Percentiles rank a stretch among this genome's conserved stretches.
phyloP scores from a whole-genome alignment of 92 coral and sea anemone species.

The Metridium senile region DNA sequence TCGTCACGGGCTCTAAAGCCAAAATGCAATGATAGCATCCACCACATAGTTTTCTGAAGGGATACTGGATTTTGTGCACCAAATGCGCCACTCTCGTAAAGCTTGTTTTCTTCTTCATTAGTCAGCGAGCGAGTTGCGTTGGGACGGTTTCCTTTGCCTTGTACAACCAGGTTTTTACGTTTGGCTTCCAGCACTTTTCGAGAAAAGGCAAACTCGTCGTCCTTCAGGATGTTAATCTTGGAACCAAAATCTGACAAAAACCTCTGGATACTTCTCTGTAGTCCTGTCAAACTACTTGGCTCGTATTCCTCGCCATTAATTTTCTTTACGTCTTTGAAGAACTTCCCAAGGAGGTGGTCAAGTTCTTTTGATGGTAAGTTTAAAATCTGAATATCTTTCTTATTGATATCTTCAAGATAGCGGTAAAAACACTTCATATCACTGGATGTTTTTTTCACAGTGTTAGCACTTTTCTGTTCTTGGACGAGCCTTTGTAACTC shows the following conservation, averaged over 20 bases:
- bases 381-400: conserved; percentile 44
- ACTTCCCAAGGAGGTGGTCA: conserved; percentile 38
- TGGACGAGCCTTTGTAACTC: conserved; percentile 31
- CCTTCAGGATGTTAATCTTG: conserved; percentile 55
- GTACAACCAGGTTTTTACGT: conserved; percentile 47
- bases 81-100: conserved; percentile 33
- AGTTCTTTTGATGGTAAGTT: conserved; percentile 52
- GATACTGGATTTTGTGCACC: conserved; percentile 33
- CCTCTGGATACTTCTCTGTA: conserved; percentile 52
- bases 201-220: conserved; percentile 45
- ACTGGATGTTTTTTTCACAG: conserved; percentile 28
- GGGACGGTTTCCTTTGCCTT: conserved; percentile 43
- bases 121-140: too few species aligned
- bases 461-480: conserved; percentile 33
- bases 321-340: conserved; percentile 46
- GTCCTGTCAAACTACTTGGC: conserved; percentile 35
- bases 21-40: conserved; percentile 45
- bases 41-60: conserved; percentile 55
- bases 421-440: conserved; percentile 39
- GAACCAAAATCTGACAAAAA: conserved; percentile 33
- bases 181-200: conserved; percentile 60
- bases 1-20: conserved; percentile 52
- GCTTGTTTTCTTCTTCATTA: conserved; percentile 49
- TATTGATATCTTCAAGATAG: conserved; percentile 46
- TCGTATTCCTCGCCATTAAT: conserved; percentile 43